Evolutionary conservation across 2,888 invertebrate species (phyloP), one percentile per base, ranked within the genome.

Genomic region (Tridacna gigas): DNA sequence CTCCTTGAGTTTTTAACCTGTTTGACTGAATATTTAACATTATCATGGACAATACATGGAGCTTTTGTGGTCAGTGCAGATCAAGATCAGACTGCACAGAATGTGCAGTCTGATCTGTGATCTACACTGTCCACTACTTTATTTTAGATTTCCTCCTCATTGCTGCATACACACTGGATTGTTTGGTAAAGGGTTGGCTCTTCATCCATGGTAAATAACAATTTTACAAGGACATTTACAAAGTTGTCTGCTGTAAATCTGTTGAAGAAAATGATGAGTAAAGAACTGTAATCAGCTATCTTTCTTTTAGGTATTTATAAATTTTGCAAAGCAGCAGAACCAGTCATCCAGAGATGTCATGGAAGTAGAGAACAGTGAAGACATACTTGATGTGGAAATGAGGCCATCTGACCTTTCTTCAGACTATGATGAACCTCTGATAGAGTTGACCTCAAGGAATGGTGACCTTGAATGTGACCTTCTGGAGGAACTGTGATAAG

Each of bases 281-380:
- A 3, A 56, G 25, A 65, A 65, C 65, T 22, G 3, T 65, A 15
- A 2, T 37, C 37, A 4, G 7, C 37, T 7, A 37, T 22, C 26
- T 65, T n/a, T 65, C 20, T 65, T 26, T 26, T 78, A 85, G 85
- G 85, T 85, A 60, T 85, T 85, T 51, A 82, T 85, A 18, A 85
- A 85, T n/a, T 85, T 85, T 80, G 82, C 85, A 3, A 78, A 60
- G 28, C 77, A 85, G 37, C 81, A 85, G 22, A 73, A 80, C 48
- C 79, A 82, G 60, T 45, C 45, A 3, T 56, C 47, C 5, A 65
- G 71, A 12, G 60, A 83, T 47, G n/a, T 51, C 13, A 25, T n/a
- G 45, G 56, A 56, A n/a, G 60, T 47, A 25, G 26, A 47, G 22
- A 15, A 66, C 15, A 28, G 20, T 20, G 7, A 48, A 45, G 47